Evolutionary conservation across 1,140 invertebrate genomes (phyloP), one percentile per base, ranked within the genome.

Genomic region (Pogonognathellus flavescens): DNA sequence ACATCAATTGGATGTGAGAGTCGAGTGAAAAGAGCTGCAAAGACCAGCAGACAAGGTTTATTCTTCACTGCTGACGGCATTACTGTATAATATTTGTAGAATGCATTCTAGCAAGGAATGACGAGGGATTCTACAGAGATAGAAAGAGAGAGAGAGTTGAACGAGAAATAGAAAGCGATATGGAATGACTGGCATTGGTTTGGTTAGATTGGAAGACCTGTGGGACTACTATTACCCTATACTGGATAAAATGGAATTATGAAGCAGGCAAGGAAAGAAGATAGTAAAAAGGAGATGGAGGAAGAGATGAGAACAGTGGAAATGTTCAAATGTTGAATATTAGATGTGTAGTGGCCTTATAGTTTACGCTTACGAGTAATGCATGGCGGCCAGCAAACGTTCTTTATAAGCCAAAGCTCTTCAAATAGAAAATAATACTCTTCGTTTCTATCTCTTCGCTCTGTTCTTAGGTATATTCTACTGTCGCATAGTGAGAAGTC

Each of bases 1-100:
- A 84, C 83, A 84, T 84, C 70, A 84, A 84, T 80, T 84, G 80
- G 83, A 85, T 85, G 20, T 76, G 59, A 80, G 52, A 59, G 55
- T 82, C 76, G 52, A 59, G 55, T 82, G 84, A 81, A 70, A 66
- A 82, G 70, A 80, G 53, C 50, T 72, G 80, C 53, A 80, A 52
- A 70, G 22, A 41, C 62, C 22, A 76, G 70, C 41, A 76, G 14
- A 76, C 41, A 20, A n/a, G 59, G 18, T 49, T 50, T 49, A 16
- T 76, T 50, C 13, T 31, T 31, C 31, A 16, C 13, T 50, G 31
- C 20, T 25, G 18, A 66, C 22, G 22, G 18, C 59, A 18, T 41
- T 41, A 41, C 6, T 41, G 31, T 41, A 41, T 41, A 41, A 41
- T 1, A 41, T 41, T 41, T 41, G 31, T 41, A 41, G 31, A 41